These are phyloP conservation scores for Oophaga pumilio DNA, from an alignment of 2,113 vertebrate species.

Conservation along the genomic window DNA sequence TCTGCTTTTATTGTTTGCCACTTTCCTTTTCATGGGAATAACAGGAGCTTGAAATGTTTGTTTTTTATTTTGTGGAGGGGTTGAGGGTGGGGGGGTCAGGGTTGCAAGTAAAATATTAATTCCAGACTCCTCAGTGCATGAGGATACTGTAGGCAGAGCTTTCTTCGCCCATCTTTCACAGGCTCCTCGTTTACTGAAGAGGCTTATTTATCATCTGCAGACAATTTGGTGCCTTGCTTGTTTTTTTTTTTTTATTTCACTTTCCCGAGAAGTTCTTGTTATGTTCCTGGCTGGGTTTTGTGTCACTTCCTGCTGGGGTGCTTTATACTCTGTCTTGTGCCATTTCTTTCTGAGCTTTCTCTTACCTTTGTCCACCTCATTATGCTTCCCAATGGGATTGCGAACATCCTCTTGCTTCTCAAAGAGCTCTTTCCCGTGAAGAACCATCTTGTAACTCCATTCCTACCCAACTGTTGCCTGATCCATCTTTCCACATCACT, in stretches of 20 bases:
- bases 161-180: slow-evolving; percentile 13
- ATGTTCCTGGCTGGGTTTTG: slow-evolving; percentile 42
- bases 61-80: slow-evolving; percentile 45
- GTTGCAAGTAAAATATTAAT: slow-evolving; percentile 51
- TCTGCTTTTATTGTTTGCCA: slow-evolving; percentile 56
- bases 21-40: slow-evolving; percentile 54
- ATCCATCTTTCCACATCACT: neutral
- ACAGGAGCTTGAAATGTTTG: slow-evolving; percentile 54
- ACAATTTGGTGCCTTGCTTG: slow-evolving; percentile 60
- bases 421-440: slow-evolving; percentile 1
- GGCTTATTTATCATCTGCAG: slow-evolving; percentile 58
- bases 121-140: slow-evolving; percentile 49
- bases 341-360: slow-evolving; percentile 1
- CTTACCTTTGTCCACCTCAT: neutral
- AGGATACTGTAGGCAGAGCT: slow-evolving; percentile 47
- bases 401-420: neutral
- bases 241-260: slow-evolving; percentile 57
- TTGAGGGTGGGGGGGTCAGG: slow-evolving; percentile 36
- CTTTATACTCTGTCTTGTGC: slow-evolving; percentile 39
- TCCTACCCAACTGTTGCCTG: neutral
- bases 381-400: neutral
- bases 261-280: slow-evolving; percentile 56
- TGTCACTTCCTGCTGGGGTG: slow-evolving; percentile 45
- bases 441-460: neutral
- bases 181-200: slow-evolving; percentile 53